These are phyloP conservation scores for Delichon dasypus DNA, from an alignment of 2,797 vertebrate genomes.

Conservation along the genomic window DNA sequence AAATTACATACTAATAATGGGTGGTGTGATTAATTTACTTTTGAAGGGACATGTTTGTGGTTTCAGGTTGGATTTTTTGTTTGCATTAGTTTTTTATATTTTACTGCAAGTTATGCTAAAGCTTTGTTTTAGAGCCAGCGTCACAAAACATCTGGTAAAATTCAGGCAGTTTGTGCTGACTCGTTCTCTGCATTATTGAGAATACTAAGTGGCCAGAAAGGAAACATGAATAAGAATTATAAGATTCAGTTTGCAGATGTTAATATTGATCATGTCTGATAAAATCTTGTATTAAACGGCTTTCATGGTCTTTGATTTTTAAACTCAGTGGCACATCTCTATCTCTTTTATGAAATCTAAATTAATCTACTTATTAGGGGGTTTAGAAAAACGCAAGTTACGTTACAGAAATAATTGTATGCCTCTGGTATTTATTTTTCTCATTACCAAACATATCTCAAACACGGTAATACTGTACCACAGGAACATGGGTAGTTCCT, in stretches of 20 bases:
- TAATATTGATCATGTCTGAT: slow-evolving; percentile 68
- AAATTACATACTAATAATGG: background rate
- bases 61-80: background rate
- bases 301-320: slow-evolving; percentile 69
- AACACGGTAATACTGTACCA: slow-evolving; percentile 43
- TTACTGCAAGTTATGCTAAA: slow-evolving; percentile 27
- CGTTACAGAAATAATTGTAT: slow-evolving; percentile 65
- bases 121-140: background rate
- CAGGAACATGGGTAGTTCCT: slow-evolving; percentile 9
- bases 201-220: slow-evolving; percentile 59
- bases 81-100: background rate
- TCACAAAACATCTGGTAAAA: slow-evolving; percentile 49
- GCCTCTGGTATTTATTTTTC: slow-evolving; percentile 71
- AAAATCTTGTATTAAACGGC: slow-evolving; percentile 65
- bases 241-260: slow-evolving; percentile 65
- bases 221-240: slow-evolving; percentile 58
- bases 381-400: slow-evolving; percentile 67
- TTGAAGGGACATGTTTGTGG: background rate
- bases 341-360: slow-evolving; percentile 64
- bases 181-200: slow-evolving; percentile 51
- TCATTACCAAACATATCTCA: slow-evolving; percentile 48
- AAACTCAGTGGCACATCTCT: slow-evolving; percentile 47
- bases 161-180: slow-evolving; percentile 42
- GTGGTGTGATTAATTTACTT: background rate
- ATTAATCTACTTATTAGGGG: slow-evolving; percentile 68